Evolutionary conservation across 2,888 invertebrate genomes (phyloP), one percentile per base, ranked within the genome.

Genomic region (Pollenia amentaria): DNA sequence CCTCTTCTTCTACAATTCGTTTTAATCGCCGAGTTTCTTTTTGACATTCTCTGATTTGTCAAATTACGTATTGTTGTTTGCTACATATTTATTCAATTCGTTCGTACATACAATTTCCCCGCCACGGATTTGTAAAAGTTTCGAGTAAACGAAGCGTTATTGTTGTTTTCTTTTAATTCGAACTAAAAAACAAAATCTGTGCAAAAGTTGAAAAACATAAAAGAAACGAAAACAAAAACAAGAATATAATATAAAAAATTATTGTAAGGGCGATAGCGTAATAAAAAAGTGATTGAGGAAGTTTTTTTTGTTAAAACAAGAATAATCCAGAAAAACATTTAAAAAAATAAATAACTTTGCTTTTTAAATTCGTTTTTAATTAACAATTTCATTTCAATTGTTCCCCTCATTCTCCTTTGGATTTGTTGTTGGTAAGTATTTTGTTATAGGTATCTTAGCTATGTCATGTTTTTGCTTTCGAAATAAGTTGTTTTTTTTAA

Each of bases 11-110:
- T 53, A 67, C 51, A 79, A 42, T 79, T 85, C 83, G 80, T 84
- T 84, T 84, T 67, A 67, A 51, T 87, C 69, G 75, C 57, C 80
- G 53, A 70, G 53, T 88, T 78, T 72, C 83, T 81, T 73, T 84
- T 85, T 80, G 88, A 87, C 87, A 86, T 88, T 80, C 85, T 65
- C 85, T 82, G 84, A 88, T 67, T 87, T 89, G 88, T 89, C 88
- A 87, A 87, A 88, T 85, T 88, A 78, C 80, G 77, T 80, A 79
- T 78, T 81, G 62, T 64, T 79, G 62, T 64, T 79, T 79, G 77
- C 77, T 62, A 64, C 51, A 64, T 69, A 78, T 80, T 76, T 51
- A 29, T 29, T 29, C 6, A 16, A 62, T 81, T 80, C 76, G 82
- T 87, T 87, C 84, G 80, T 82, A 69, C 79, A 83, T 85, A 62